These are phyloP conservation scores for Leptopilina boulardi DNA, from an alignment of 1,140 invertebrate species.

Conservation along the genomic window DNA sequence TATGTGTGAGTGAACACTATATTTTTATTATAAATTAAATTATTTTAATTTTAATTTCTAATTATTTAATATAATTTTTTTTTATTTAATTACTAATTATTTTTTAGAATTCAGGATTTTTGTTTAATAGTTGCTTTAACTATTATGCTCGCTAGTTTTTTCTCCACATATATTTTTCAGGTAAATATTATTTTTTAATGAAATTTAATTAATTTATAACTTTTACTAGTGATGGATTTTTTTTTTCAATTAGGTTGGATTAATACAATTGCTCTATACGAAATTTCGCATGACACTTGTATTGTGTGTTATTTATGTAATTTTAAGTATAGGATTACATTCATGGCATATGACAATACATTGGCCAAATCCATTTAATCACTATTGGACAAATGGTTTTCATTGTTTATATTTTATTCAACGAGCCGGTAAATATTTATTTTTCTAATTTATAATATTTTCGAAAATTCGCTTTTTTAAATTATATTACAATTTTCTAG, in stretches of 20 bases:
- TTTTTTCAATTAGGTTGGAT: constrained; percentile 77
- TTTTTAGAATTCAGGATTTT: constrained; percentile 82
- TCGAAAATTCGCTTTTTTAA: constrained; percentile 41
- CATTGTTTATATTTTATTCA: constrained; percentile 79
- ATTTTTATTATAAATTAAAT: constrained; percentile 27
- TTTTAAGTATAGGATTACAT: constrained; percentile 78
- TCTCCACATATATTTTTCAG: constrained; percentile 85
- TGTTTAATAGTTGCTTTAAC: constrained; percentile 81
- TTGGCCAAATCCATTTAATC: constrained; percentile 75
- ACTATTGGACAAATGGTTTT: constrained; percentile 77
- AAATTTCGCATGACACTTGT: constrained; percentile 79
- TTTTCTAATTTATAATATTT: constrained; percentile 28
- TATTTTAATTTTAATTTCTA: neutral
- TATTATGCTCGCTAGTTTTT: constrained; percentile 81
- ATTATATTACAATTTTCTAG: constrained; percentile 71
- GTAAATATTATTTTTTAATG: constrained; percentile 70
- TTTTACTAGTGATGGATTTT: constrained; percentile 20
- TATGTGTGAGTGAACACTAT: constrained; percentile 66
- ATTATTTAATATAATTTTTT: neutral
- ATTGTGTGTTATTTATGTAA: constrained; percentile 78
- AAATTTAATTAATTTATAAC: constrained; percentile 9
- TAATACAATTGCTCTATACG: constrained; percentile 81
- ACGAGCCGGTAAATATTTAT: constrained; percentile 76
- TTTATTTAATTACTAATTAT: constrained; percentile 46
- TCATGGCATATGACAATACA: constrained; percentile 78